A percentile compares a stretch with the other conserved stretches of the same genome.
These are phyloP conservation scores for Teleogryllus occipitalis DNA, from an alignment of 1,140 invertebrate genomes.

Conservation along the genomic window DNA sequence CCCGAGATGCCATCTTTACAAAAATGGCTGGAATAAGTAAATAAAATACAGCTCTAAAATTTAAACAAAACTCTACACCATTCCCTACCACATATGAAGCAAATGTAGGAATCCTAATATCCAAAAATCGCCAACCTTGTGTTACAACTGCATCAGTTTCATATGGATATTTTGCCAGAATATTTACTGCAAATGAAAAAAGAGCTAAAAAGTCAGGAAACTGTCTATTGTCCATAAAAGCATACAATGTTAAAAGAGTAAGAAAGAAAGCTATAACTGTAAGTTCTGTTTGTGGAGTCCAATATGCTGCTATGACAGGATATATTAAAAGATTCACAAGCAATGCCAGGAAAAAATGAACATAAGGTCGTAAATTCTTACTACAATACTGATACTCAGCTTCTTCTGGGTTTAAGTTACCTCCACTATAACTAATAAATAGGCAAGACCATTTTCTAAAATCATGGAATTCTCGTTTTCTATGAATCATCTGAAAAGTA, in stretches of 20 bases:
- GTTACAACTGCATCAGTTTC: constrained; percentile 70
- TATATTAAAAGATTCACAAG: constrained; percentile 66
- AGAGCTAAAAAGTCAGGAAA: constrained; percentile 61
- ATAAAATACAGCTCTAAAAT: constrained; percentile 68
- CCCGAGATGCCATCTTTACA: constrained; percentile 57
- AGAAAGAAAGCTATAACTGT: constrained; percentile 61
- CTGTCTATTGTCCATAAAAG: constrained; percentile 53
- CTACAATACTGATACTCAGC: constrained; percentile 72
- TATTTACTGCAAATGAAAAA: constrained; percentile 69
- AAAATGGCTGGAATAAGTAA: constrained; percentile 65
- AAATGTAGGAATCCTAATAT: constrained; percentile 69
- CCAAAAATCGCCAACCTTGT: constrained; percentile 68
- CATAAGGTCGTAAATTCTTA: constrained; percentile 71
- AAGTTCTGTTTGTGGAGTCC: constrained; percentile 74
- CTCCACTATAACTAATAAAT: constrained; percentile 60
- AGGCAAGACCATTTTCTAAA: constrained; percentile 71
- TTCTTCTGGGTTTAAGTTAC: constrained; percentile 61
- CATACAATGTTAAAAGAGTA: constrained; percentile 63
- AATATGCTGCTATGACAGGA: constrained; percentile 63
- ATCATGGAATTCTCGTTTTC: constrained; percentile 60
- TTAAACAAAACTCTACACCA: constrained; percentile 76
- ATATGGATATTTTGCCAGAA: constrained; percentile 75
- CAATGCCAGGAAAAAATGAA: constrained; percentile 66
- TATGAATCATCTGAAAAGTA: constrained; percentile 70
- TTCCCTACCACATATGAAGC: constrained; percentile 66